These are phyloP conservation scores for Pyrocoelia pectoralis DNA, from an alignment of 2,888 invertebrate species.

Conservation along the genomic window DNA sequence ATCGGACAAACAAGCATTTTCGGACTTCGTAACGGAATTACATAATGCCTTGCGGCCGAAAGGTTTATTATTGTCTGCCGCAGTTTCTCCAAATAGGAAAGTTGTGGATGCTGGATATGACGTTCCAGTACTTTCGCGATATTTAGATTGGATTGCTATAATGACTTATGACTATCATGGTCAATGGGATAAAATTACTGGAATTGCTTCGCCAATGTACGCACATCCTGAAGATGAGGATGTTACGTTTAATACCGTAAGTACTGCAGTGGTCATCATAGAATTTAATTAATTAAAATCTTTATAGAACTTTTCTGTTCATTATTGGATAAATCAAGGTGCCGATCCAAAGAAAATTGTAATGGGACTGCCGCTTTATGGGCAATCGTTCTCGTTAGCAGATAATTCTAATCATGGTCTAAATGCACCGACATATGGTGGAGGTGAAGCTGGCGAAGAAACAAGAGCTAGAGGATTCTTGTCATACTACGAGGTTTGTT, in stretches of 20 bases:
- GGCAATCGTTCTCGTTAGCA: constrained; percentile 85
- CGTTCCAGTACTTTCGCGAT: constrained; percentile 74
- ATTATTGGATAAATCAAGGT: constrained; percentile 86
- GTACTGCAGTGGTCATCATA: too few species aligned
- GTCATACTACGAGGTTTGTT: constrained; percentile 82
- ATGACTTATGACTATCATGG: constrained; percentile 94
- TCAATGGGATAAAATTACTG: constrained; percentile 91
- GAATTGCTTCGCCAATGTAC: constrained; percentile 90
- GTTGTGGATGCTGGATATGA: constrained; percentile 89
- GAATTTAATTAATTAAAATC: constrained; percentile 20
- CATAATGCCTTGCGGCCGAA: constrained; percentile 74
- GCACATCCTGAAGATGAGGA: constrained; percentile 76
- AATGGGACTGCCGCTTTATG: constrained; percentile 89
- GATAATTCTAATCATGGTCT: constrained; percentile 71
- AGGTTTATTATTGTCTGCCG: constrained; percentile 79
- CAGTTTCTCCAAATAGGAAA: constrained; percentile 84
- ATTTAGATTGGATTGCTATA: constrained; percentile 89
- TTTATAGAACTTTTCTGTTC: constrained; percentile 81
- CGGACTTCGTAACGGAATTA: constrained; percentile 77
- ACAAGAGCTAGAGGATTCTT: constrained; percentile 88
- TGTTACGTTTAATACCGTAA: constrained; percentile 79
- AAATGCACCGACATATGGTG: constrained; percentile 82
- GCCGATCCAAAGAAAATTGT: constrained; percentile 81
- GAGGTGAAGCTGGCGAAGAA: constrained; percentile 88
- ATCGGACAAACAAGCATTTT: constrained; percentile 83